Conservation (phyloP, 1,140 invertebrate species). For the Diploscapter pachys region DNA sequence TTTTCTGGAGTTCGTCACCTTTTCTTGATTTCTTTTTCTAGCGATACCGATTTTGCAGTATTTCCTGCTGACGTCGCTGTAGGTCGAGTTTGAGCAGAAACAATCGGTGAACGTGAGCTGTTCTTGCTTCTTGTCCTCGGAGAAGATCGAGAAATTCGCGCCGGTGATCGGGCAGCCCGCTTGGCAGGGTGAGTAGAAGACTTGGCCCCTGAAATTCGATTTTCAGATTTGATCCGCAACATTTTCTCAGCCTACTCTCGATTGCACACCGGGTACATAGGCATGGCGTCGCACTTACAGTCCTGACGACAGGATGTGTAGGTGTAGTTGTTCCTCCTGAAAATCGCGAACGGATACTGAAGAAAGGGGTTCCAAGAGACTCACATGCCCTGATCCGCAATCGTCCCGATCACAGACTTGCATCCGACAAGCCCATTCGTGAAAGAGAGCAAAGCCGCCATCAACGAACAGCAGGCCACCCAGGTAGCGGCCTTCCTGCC, state of each 20-base stretch:
- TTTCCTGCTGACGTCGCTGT: conserved; percentile 25
- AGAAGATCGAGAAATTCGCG: conserved; percentile 14
- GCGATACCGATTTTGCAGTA: conserved; percentile 1
- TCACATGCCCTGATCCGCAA: conserved; percentile 37
- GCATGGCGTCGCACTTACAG: conserved; percentile 34
- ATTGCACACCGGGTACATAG: conserved; percentile 41
- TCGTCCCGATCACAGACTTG: conserved; percentile 35
- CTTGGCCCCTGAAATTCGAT: conserved; percentile 19
- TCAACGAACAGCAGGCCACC: conserved; percentile 35
- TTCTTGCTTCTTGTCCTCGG: conserved; percentile 12
- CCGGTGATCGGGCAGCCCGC: conserved; percentile 35
- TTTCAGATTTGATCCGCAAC: too few species aligned
- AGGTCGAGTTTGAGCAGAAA: conserved; percentile 13
- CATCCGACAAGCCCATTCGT: conserved; percentile 36
- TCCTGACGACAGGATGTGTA: conserved; percentile 31
- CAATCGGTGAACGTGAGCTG: conserved; percentile 18
- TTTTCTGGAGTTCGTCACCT: conserved; percentile 9
- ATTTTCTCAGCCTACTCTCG: neutral
- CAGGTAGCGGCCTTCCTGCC: conserved; percentile 38
- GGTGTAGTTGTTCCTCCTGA: conserved; percentile 37
- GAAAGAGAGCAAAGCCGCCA: conserved; percentile 39
- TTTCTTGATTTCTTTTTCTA: neutral
- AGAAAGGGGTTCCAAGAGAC: neutral
- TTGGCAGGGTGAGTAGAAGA: conserved; percentile 44
- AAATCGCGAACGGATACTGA: conserved; percentile 2